phyloP scores from a whole-genome alignment of 2,888 invertebrate species.

The Drosophila birchii region DNA sequence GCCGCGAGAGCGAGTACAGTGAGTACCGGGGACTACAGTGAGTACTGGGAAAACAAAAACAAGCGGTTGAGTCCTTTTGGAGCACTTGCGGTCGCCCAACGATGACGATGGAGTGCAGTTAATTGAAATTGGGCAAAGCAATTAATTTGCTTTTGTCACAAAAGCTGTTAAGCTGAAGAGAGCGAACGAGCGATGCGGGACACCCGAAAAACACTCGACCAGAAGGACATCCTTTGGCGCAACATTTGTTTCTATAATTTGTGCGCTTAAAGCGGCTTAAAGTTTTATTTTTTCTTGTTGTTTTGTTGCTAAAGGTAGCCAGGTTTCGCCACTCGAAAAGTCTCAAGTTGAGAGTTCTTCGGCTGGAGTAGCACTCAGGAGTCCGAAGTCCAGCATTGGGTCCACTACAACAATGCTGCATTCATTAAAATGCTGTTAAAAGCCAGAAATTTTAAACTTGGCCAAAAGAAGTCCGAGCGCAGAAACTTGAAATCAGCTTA shows the following conservation, averaged over 20 bases:
- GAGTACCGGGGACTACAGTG: conserved; percentile 1
- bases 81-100: conserved; percentile 72
- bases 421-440: conserved; percentile 61
- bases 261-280: conserved; percentile 58
- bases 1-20: conserved; percentile 40
- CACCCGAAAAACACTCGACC: conserved; percentile 43
- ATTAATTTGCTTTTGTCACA: conserved; percentile 79
- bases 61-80: conserved; percentile 35
- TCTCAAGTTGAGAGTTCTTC: conserved; percentile 47
- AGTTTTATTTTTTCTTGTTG: conserved; percentile 7
- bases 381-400: conserved; percentile 34
- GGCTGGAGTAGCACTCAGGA: conserved; percentile 34
- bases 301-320: conserved; percentile 3
- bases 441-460: conserved; percentile 45
- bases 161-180: conserved; percentile 66
- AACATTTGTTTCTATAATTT: conserved; percentile 72
- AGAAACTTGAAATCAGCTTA: conserved; percentile 73
- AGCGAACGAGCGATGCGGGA: conserved; percentile 2
- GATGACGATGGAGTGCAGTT: conserved; percentile 64
- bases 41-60: conserved; percentile 40
- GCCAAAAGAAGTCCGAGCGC: conserved; percentile 25
- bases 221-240: conserved; percentile 36
- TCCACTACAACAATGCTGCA: conserved; percentile 49
- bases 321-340: conserved; percentile 29
- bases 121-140: conserved; percentile 77